phyloP scores from a whole-genome alignment of 2,797 vertebrate genomes.

The Falco concolor region DNA sequence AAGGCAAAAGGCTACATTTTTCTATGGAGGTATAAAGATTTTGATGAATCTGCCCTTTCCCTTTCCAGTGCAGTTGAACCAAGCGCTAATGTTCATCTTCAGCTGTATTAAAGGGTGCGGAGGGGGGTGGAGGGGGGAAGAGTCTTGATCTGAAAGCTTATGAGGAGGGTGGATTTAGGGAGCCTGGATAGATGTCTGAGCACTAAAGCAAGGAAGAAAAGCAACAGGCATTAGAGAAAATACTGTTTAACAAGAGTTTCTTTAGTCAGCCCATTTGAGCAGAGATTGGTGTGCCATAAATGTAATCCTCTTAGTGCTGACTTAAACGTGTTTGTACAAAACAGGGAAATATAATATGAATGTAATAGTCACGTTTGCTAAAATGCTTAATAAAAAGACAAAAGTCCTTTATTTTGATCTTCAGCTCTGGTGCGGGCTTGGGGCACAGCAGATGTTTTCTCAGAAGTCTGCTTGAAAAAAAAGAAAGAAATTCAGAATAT shows the following conservation, averaged over 20 bases:
- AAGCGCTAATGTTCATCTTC: constrained; percentile 74
- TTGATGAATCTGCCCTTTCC: constrained; percentile 70
- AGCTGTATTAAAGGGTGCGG: constrained; percentile 71
- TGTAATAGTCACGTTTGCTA: constrained; percentile 64
- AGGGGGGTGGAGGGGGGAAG: constrained; percentile 51
- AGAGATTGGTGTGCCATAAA: constrained; percentile 44
- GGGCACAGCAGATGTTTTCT: constrained; percentile 58
- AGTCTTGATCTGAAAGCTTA: constrained; percentile 76
- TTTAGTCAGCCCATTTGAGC: constrained; percentile 68
- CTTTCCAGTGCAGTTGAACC: constrained; percentile 81
- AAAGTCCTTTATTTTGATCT: constrained; percentile 59
- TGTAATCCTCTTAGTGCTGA: constrained; percentile 77
- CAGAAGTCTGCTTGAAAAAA: not conserved
- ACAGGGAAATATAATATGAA: constrained; percentile 74
- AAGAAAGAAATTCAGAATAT: not conserved
- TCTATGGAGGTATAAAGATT: constrained; percentile 74
- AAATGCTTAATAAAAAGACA: constrained; percentile 72
- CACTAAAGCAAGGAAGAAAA: constrained; percentile 63
- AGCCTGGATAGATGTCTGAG: constrained; percentile 36
- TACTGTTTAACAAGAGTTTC: constrained; percentile 72
- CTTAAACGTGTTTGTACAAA: constrained; percentile 75
- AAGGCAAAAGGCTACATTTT: constrained; percentile 85
- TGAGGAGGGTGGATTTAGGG: constrained; percentile 52
- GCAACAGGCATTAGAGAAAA: constrained; percentile 75
- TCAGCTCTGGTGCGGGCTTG: constrained; percentile 19